These are phyloP conservation scores for Sapayoa aenigma DNA, from an alignment of 2,113 vertebrate genomes.

Conservation along the genomic window DNA sequence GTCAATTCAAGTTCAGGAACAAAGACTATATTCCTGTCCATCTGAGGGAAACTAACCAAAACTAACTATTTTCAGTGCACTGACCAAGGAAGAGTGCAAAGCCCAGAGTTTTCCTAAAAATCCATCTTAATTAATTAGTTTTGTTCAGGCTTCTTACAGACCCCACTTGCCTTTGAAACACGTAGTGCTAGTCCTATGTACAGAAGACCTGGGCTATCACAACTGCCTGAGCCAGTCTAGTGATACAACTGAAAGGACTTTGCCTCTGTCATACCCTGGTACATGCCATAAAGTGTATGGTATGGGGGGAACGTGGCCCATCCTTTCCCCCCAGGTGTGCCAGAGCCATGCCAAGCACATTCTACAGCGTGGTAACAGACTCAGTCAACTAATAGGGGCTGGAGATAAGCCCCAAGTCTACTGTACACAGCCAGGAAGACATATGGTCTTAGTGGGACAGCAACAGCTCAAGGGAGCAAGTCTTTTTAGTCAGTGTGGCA, in stretches of 20 bases:
- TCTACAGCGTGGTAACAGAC: background rate
- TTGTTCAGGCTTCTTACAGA: background rate
- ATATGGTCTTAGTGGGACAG: background rate
- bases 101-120: background rate
- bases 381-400: background rate
- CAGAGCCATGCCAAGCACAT: background rate
- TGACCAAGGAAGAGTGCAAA: background rate
- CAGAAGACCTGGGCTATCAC: background rate
- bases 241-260: background rate
- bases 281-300: rapidly evolving
- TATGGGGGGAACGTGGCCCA: background rate
- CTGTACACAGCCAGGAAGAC: background rate
- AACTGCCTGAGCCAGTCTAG: background rate
- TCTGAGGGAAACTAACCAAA: background rate
- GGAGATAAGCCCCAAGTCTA: background rate
- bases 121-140: background rate
- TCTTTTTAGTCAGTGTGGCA: background rate
- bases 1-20: background rate
- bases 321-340: background rate
- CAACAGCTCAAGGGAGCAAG: background rate
- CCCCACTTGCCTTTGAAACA: background rate
- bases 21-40: rapidly evolving
- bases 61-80: background rate
- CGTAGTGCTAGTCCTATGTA: background rate
- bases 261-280: background rate